Conservation (phyloP, 2,797 vertebrate species). For the Coregonus ussuriensis region DNA sequence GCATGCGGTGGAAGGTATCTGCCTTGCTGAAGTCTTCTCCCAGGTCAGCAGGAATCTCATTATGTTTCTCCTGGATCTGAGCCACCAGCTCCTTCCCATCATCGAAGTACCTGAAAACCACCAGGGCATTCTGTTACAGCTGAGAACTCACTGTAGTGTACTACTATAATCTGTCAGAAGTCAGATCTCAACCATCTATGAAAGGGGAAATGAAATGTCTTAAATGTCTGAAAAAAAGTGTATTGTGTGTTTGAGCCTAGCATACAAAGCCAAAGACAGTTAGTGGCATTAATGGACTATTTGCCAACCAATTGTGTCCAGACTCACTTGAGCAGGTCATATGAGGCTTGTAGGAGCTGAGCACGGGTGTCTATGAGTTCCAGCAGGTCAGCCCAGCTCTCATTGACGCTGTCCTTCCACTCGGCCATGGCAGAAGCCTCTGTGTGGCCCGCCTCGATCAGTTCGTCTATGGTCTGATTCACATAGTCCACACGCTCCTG, state of each 20-base stretch:
- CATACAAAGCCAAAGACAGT: too few relatives aligned
- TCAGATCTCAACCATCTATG: background rate
- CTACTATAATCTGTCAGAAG: background rate
- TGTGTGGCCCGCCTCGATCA: slow-evolving; percentile 86
- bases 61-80: slow-evolving; percentile 88
- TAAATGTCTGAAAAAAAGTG: too few relatives aligned
- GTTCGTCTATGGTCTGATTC: slow-evolving; percentile 87
- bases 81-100: slow-evolving; percentile 86
- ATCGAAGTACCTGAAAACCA: slow-evolving; percentile 84
- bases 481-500: slow-evolving; percentile 91
- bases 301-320: background rate
- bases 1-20: slow-evolving; percentile 93
- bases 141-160: background rate
- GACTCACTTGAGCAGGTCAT: slow-evolving; percentile 87
- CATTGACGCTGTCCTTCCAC: slow-evolving; percentile 94
- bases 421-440: slow-evolving; percentile 91
- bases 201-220: too few relatives aligned
- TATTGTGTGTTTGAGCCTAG: too few relatives aligned
- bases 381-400: slow-evolving; percentile 95
- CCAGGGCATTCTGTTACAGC: background rate
- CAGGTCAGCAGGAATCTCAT: slow-evolving; percentile 91
- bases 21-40: slow-evolving; percentile 91
- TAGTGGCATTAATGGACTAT: too few relatives aligned
- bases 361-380: slow-evolving; percentile 95
- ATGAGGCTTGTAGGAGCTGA: slow-evolving; percentile 89